Evolutionary conservation across 2,888 invertebrate genomes (phyloP), one percentile per base, ranked within the genome.

Genomic region (Coremacera marginata): DNA sequence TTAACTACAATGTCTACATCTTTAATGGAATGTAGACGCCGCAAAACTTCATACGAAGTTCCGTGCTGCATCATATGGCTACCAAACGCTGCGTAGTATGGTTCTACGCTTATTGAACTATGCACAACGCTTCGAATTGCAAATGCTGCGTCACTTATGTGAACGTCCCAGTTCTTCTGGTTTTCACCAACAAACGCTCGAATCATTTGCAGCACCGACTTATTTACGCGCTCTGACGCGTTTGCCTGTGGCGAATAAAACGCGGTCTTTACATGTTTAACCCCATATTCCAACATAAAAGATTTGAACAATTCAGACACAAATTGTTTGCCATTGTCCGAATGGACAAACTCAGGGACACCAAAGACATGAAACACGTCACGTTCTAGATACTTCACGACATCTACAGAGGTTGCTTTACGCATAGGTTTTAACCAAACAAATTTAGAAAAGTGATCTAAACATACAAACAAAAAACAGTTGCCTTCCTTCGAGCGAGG

Each of bases 401-500:
- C 51, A 51, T 51, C 7, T 3, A 3, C n/a, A 16, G 51, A 51
- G 3, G 51, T 51, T n/a, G 51, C 51, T 14, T 34, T 68, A 1
- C 62, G 52, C 19, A 78, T 8, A 3, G 76, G 68, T 52, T 34
- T 19, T 76, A 76, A 63, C 3, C 78, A 60, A 8, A 44, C 22
- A 49, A 70, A 78, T 22, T 79, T 78, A 31, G 71, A 63, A 11
- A 76, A 62, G 14, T 73, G 70, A 27, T 75, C 76, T n/a, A 76
- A 16, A 2, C 77, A 62, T 9, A 80, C 52, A 5, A 77, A 70
- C 14, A 76, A 63, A 1, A n/a, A 37, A 1, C 44, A 57, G 37
- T 78, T 76, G 11, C 77, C 78, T 11, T n/a, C 27, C 16, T 22
- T 76, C 0, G 80, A 73, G 3, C 76, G 34, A 2, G 80, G 75